Conservation (phyloP, 2,888 invertebrate genomes). For the Aporophyla lueneburgensis region DNA sequence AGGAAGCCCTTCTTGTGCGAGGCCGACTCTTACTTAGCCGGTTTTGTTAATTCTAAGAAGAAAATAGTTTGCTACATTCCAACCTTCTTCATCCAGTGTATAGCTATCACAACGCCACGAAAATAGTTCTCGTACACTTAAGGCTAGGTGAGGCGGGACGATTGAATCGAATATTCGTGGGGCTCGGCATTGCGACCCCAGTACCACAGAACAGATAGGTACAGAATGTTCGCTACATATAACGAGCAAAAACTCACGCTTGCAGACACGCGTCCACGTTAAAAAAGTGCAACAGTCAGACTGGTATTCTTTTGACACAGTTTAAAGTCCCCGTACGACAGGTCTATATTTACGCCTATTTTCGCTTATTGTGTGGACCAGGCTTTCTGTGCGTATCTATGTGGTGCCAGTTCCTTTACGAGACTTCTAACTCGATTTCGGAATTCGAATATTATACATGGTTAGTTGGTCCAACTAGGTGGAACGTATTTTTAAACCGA, state of each 20-base stretch:
- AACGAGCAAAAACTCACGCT: fast-evolving
- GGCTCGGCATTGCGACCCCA: conserved; percentile 74
- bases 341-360: neutral
- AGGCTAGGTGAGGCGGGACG: conserved; percentile 73
- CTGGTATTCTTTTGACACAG: neutral
- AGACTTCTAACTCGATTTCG: conserved; percentile 74
- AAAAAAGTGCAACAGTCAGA: neutral
- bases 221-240: conserved; percentile 3
- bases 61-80: conserved; percentile 41
- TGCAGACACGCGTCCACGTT: too few species aligned
- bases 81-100: conserved; percentile 69
- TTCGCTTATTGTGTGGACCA: neutral
- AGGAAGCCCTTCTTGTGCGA: too few species aligned
- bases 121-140: conserved; percentile 85
- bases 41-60: neutral
- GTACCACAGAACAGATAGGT: conserved; percentile 4
- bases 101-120: conserved; percentile 76
- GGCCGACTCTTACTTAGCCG: too few species aligned
- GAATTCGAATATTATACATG: conserved; percentile 68
- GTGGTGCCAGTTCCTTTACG: conserved; percentile 61
- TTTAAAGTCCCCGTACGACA: neutral
- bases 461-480: conserved; percentile 54
- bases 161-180: conserved; percentile 84
- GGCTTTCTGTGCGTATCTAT: conserved; percentile 9
- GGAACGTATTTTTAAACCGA: conserved; percentile 65